Base-by-base conservation (phyloP, 2,888 invertebrate species). In the Amiota minor region DNA sequence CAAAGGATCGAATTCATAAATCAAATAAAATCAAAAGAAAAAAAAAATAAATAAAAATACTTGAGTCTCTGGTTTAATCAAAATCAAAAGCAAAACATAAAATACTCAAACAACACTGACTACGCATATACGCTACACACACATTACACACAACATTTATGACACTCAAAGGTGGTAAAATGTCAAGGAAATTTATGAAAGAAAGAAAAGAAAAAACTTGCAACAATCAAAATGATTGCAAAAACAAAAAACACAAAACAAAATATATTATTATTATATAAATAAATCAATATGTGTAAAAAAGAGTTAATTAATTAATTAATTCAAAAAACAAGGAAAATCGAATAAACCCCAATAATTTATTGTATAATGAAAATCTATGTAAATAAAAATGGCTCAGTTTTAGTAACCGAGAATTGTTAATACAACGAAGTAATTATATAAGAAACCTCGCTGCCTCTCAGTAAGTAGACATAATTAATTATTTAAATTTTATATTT, bases 401-500 rank as follows among this genome's bases (percentile, higher is more conserved):
- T 23, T 23, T 23, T 35, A 35, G 35, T 8, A 35, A 35, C 6
- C 35, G 35, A 35, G 35, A 59, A 20, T 20, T 64, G 46, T 72
- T 67, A 67, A 55, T 67, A 68, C 47, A 68, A 67, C 23, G 70
- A 71, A 74, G 61, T 69, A 73, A 74, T 65, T 72, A 55, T 14
- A 35, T 71, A 71, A 73, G 62, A 73, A 73, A 88, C 86, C 89
- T 89, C 89, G 89, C 88, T 89, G 89, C 85, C 87, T 89, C 89
- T 88, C 88, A 88, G 87, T 84, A 83, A 80, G 75, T 87, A 86
- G 62, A 35, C 75, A 72, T 83, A 79, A 83, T 2, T 23, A 23
- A 35, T 35, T 35, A 6, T 35, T 35, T 35, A 23, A 1, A 23
- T 1, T 35, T 35, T 35, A 70, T 75, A 61, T 16, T 64, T 55